phyloP scores from a whole-genome alignment of 2,797 vertebrate genomes.

The Sebastes variabilis region DNA sequence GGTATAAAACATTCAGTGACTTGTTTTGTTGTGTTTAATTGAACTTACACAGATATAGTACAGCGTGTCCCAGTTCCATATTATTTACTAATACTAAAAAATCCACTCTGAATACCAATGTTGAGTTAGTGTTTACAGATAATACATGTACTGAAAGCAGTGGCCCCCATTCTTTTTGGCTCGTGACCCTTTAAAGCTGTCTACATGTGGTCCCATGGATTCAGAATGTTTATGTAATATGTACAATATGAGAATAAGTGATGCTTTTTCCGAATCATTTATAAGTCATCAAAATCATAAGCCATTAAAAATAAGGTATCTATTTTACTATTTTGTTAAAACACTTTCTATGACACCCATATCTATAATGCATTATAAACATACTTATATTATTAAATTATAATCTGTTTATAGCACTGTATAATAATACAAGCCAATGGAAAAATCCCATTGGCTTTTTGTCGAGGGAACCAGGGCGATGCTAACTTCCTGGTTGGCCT shows the following conservation, averaged over 20 bases:
- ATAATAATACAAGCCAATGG: neutral
- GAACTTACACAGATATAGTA: neutral
- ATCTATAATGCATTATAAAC: neutral
- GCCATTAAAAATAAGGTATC: neutral
- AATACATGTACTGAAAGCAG: neutral
- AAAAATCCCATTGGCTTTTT: too few relatives aligned
- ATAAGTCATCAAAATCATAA: neutral
- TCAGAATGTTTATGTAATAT: neutral
- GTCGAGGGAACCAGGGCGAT: too few relatives aligned
- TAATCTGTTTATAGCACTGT: neutral
- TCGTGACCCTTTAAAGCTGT: neutral
- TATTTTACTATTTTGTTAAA: too few relatives aligned
- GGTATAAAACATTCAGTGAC: neutral
- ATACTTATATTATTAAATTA: too few relatives aligned
- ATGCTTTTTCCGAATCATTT: neutral
- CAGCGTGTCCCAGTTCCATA: neutral
- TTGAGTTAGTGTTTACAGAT: neutral
- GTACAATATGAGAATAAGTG: neutral
- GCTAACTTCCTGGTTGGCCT: too few relatives aligned
- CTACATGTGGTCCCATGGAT: neutral
- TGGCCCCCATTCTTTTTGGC: rapidly evolving
- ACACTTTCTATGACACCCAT: too few relatives aligned
- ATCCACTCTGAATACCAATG: neutral
- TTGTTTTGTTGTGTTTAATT: conserved; percentile 17
- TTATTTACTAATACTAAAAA: neutral